These are phyloP conservation scores for Hololepta plana DNA, from an alignment of 2,888 invertebrate species.

Conservation along the genomic window DNA sequence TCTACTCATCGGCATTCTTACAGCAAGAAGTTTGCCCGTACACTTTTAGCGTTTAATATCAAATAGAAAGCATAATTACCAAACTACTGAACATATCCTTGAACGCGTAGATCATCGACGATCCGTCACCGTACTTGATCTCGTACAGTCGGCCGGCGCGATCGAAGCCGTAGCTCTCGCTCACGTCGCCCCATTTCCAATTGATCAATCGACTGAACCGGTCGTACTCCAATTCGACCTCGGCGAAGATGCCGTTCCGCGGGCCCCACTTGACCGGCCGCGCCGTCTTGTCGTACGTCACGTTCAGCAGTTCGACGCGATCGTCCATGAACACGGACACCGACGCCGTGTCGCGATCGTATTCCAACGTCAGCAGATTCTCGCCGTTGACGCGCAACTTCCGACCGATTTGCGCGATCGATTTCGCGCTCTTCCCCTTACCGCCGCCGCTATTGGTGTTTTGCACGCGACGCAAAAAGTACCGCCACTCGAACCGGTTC, in stretches of 20 bases:
- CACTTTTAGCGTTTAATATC: neutral
- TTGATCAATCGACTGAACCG: conserved; percentile 72
- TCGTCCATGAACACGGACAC: conserved; percentile 80
- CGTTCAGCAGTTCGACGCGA: conserved; percentile 65
- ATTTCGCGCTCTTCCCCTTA: conserved; percentile 41
- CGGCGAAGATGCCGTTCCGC: conserved; percentile 68
- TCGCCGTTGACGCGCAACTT: conserved; percentile 82
- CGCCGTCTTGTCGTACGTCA: conserved; percentile 72
- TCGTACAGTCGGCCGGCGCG: conserved; percentile 76
- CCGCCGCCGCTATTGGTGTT: conserved; percentile 26
- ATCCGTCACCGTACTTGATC: conserved; percentile 79
- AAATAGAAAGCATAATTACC: conserved; percentile 18
- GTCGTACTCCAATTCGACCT: conserved; percentile 84
- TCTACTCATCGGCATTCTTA: no score
- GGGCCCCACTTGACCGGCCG: conserved; percentile 75
- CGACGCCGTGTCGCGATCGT: conserved; percentile 71
- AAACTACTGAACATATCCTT: conserved; percentile 79
- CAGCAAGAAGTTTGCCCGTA: no score
- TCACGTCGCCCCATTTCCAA: conserved; percentile 87
- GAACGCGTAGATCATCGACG: conserved; percentile 80
- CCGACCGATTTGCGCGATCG: conserved; percentile 67
- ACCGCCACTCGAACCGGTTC: conserved; percentile 91
- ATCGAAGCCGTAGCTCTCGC: conserved; percentile 81
- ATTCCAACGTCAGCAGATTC: conserved; percentile 77
- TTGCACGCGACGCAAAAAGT: conserved; percentile 63